A percentile compares a stretch with the other conserved stretches of the same genome.
phyloP scores from a whole-genome alignment of 2,797 vertebrate genomes.

The Crypturellus tataupa region DNA sequence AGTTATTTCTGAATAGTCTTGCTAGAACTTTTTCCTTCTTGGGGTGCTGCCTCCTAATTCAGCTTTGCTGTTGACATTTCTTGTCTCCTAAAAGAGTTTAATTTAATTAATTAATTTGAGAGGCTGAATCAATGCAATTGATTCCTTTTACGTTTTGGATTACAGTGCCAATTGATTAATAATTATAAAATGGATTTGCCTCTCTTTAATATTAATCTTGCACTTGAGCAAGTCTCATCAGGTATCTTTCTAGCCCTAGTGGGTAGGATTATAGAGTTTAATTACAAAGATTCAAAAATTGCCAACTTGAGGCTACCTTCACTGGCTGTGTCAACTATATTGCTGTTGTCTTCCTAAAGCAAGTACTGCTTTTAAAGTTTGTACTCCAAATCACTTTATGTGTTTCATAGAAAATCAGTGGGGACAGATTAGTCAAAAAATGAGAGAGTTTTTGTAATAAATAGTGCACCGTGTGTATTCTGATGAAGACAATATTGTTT shows the following conservation, averaged over 20 bases:
- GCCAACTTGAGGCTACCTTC: background rate
- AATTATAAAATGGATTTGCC: background rate
- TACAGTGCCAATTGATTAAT: background rate
- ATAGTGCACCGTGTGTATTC: background rate
- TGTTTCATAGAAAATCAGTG: background rate
- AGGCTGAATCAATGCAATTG: background rate
- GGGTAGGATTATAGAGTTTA: accelerated
- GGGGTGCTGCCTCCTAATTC: background rate
- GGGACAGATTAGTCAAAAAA: background rate
- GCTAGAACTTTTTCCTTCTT: background rate
- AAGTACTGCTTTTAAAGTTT: background rate
- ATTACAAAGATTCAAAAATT: background rate
- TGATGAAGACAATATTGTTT: background rate
- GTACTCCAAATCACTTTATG: background rate
- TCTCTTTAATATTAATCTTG: background rate
- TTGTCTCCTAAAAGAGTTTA: background rate
- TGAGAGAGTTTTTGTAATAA: background rate
- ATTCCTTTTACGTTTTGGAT: background rate
- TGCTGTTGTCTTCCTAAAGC: background rate
- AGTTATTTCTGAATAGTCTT: background rate
- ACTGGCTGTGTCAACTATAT: background rate
- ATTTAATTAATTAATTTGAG: background rate
- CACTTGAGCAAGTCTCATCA: background rate
- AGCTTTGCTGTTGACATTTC: background rate
- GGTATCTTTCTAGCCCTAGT: background rate